Base-by-base conservation (phyloP, 2,888 invertebrate species). In the Steinernema scapterisci region DNA sequence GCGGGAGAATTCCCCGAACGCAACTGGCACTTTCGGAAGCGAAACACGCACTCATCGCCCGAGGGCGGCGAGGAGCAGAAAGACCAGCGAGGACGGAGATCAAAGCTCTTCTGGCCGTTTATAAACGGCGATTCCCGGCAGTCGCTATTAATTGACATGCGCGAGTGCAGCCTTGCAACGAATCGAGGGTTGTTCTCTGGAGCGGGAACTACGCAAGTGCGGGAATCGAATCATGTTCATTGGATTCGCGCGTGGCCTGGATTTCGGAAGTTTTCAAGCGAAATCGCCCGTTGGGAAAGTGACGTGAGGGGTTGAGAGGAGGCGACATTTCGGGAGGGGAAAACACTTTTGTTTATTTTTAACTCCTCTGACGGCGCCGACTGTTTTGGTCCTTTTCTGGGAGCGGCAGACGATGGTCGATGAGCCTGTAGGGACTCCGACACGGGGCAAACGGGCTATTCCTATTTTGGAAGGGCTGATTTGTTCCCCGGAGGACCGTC, bases 181-280 rank as follows among this genome's bases (percentile, higher is more conserved):
- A 48, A 48, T 7, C 38, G 38, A 38, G 38, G n/a, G 16, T 48
- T 13, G 48, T 48, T 48, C 48, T 48, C 48, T 48, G 48, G 48
- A 63, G 63, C 7, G 31, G 63, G 63, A 63, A 63, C 25, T 63
- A 27, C 48, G 48, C 38, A 38, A 38, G 38, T 38, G 38, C 48
- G 48, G n/a, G 48, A 48, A 48, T 48, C 48, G 48, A 48, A 19
- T 48, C 16, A 31, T 63, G 63, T 63, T 63, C 31, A 63, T 63
- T 31, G 63, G 27, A 63, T 63, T 63, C 63, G 27, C 9, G 27
- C 31, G 7, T n/a, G 31, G 63, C 63, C 25, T 16, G 31, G 63
- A 25, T 9, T 16, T 23, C n/a, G 25, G 54, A 54, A 54, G 21
- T 13, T 21, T n/a, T n/a, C 21, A 23, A 52, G 11, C 21, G 52